Base-by-base conservation (phyloP, 2,888 invertebrate genomes). In the Mimachlamys varia region DNA sequence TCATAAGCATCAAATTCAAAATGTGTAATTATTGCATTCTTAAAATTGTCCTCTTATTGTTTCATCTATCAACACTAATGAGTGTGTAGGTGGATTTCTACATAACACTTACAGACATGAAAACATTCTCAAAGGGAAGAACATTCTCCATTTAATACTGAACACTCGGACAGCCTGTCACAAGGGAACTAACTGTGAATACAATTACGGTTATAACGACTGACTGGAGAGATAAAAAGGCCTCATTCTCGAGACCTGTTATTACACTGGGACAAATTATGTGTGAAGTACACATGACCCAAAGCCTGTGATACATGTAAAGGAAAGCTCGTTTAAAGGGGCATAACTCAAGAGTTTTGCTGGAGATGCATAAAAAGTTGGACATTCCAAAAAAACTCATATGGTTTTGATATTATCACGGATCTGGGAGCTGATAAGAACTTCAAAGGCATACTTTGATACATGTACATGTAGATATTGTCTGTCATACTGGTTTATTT, bases 371-470 rank as follows among this genome's bases (percentile, higher is more conserved):
- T 27, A 76, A 33, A 76, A 76, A 76, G 33, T 13, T 76, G 33
- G 33, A 27, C 33, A 44, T 44, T 76, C 27, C 76, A 27, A 22
- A 33, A 76, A 76, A 22, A 76, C 22, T 33, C 76, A 76, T 33
- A 76, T 76, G 76, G 76, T 76, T 76, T 76, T 33, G 76, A 76
- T 76, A 76, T 76, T 76, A 76, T 76, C 76, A 27, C 27, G 33
- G 4, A 76, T 76, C 7, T 76, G 76, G 76, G 33, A 76, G 76
- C 76, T 33, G 76, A 76, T 33, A 76, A 76, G 13, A 22, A 76
- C 76, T 76, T 76, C 76, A 76, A 76, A 76, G 76, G 76, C 2
- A 76, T 12, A 33, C 27, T 5, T 12, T 76, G 76, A 76, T 76
- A 76, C 76, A 76, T 76, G 76, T 76, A 76, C 10, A 76, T 33